A percentile compares a stretch with the other conserved stretches of the same genome.
phyloP scores from a whole-genome alignment of 2,113 vertebrate species.

The Gasterosteus aculeatus region DNA sequence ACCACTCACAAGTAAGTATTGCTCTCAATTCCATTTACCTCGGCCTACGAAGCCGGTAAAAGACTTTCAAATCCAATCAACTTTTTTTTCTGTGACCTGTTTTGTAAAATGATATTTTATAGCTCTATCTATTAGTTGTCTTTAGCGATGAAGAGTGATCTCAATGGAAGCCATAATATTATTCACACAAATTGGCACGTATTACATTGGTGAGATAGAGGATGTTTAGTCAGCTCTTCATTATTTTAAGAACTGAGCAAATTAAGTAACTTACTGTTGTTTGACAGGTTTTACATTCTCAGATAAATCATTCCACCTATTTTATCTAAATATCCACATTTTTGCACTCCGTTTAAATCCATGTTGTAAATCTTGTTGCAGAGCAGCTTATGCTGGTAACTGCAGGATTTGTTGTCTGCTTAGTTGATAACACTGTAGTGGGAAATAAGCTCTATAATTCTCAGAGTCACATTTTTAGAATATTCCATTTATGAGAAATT shows the following conservation, averaged over 20 bases:
- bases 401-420: background rate
- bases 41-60: conserved; percentile 4
- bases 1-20: conserved; percentile 53
- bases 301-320: conserved; percentile 7
- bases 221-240: conserved; percentile 36
- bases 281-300: conserved; percentile 2
- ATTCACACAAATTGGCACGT: background rate
- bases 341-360: conserved; percentile 14
- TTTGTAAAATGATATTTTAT: conserved; percentile 6
- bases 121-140: background rate
- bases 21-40: conserved; percentile 27
- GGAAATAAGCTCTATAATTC: background rate
- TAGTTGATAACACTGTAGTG: background rate
- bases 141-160: background rate
- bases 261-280: background rate
- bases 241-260: conserved; percentile 10
- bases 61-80: conserved; percentile 11
- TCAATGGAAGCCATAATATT: conserved; percentile 24
- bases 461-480: background rate
- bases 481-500: conserved; percentile 21
- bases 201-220: conserved; percentile 22
- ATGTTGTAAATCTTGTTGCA: conserved; percentile 44
- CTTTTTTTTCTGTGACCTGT: conserved; percentile 13
- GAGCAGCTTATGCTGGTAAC: conserved; percentile 34
- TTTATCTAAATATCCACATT: conserved; percentile 13